phyloP scores from a whole-genome alignment of 2,888 invertebrate genomes.

The Trachelus iudaicus region DNA sequence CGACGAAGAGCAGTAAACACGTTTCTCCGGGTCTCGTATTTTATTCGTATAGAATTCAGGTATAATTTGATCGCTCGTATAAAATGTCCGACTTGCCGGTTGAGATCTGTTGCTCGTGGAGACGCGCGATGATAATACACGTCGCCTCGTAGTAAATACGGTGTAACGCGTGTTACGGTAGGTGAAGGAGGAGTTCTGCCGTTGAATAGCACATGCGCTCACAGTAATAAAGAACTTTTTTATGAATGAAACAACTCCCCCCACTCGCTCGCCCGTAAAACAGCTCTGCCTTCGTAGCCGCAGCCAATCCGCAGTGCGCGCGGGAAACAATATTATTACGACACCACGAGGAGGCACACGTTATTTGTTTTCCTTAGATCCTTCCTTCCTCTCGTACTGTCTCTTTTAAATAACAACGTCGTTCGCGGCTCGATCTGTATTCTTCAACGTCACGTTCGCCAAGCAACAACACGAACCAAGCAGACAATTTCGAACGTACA shows the following conservation, averaged over 20 bases:
- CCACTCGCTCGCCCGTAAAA: conserved; percentile 33
- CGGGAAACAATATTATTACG: conserved; percentile 61
- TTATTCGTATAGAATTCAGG: neutral
- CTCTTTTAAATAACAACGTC: neutral
- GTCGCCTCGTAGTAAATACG: neutral
- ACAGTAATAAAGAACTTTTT: conserved; percentile 63
- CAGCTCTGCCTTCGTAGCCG: conserved; percentile 29
- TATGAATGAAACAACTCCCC: conserved; percentile 60
- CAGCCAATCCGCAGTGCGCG: conserved; percentile 55
- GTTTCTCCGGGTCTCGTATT: neutral
- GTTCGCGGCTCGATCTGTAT: neutral
- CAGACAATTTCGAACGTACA: neutral
- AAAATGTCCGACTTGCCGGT: neutral
- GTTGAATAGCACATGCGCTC: conserved; percentile 64
- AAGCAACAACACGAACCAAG: neutral
- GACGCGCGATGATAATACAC: neutral
- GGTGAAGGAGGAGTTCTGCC: conserved; percentile 2
- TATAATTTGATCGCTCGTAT: neutral
- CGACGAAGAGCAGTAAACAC: neutral
- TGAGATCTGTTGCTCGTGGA: neutral
- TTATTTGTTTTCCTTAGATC: neutral
- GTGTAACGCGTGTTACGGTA: conserved; percentile 3
- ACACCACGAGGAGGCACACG: neutral
- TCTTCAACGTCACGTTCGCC: neutral
- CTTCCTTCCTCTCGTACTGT: neutral